Evolutionary conservation across 2,888 invertebrate species (phyloP).

Genomic region (Deroplatys truncata): DNA sequence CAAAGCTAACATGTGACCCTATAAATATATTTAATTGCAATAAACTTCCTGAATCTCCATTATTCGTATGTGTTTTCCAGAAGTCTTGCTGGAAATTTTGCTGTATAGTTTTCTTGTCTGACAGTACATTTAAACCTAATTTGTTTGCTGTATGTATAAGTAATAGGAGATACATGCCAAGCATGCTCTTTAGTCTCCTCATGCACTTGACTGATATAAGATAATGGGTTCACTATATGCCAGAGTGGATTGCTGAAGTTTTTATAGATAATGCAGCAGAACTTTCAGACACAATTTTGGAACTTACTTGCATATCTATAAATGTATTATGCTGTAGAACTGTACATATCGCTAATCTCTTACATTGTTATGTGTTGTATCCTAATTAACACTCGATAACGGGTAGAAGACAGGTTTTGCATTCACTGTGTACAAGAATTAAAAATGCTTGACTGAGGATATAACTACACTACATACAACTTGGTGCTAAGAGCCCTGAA

Average conservation of each 20-base stretch:
- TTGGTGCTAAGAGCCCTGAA: not conserved
- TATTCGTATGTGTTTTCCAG: not conserved
- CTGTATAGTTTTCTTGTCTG: too few species aligned
- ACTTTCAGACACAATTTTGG: not conserved
- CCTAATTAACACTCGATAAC: not conserved
- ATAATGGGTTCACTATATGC: not conserved
- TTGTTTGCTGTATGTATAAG: too few species aligned
- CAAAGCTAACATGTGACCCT: too few species aligned
- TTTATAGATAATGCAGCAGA: not conserved
- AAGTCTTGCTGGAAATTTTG: too few species aligned
- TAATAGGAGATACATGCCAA: too few species aligned
- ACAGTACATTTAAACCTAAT: too few species aligned
- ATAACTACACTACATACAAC: not conserved
- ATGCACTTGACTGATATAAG: not conserved
- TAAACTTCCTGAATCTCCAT: not conserved
- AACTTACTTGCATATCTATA: not conserved
- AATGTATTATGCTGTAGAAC: not conserved
- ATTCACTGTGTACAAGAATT: not conserved
- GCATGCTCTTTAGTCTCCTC: too few species aligned
- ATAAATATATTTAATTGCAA: not conserved
- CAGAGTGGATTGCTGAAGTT: not conserved
- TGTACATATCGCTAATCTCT: not conserved
- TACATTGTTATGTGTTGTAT: not conserved
- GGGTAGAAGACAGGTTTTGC: not conserved
- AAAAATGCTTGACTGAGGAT: not conserved